These are phyloP conservation scores for Jacana jacana DNA, from an alignment of 2,113 vertebrate species.

Conservation along the genomic window DNA sequence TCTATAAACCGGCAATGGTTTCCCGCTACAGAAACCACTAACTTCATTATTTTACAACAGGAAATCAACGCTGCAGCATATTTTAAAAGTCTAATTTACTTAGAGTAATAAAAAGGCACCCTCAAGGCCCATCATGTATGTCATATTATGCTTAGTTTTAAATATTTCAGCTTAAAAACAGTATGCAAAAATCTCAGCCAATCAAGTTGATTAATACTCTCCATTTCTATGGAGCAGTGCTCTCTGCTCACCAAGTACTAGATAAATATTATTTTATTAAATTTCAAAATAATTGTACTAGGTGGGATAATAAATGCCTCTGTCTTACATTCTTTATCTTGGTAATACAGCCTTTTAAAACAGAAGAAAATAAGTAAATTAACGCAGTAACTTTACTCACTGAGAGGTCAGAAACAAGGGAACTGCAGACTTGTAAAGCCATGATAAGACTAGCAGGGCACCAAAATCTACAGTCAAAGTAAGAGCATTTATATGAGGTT, in stretches of 20 bases:
- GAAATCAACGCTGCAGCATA: background rate
- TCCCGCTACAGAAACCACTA: background rate
- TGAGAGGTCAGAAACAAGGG: background rate
- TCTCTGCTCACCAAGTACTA: background rate
- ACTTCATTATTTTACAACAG: constrained; percentile 38
- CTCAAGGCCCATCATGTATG: constrained; percentile 18
- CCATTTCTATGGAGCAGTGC: background rate
- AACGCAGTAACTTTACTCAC: background rate
- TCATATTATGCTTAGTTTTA: background rate
- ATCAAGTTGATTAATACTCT: constrained; percentile 8
- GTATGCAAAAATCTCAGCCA: background rate
- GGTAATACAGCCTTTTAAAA: background rate
- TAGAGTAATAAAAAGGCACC: constrained; percentile 38
- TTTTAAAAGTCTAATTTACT: constrained; percentile 51
- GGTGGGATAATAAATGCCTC: background rate
- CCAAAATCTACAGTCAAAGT: background rate
- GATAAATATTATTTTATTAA: constrained; percentile 41
- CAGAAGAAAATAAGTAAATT: background rate
- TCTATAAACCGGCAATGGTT: constrained; percentile 5
- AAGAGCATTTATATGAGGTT: background rate
- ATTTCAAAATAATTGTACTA: constrained; percentile 17
- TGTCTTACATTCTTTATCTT: background rate
- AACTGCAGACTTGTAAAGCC: background rate
- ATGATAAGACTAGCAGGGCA: background rate
- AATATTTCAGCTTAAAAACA: constrained; percentile 11